Base-by-base conservation (phyloP, 37 sponge, comb jelly and placozoan genomes). In the Ianthella basta region DNA sequence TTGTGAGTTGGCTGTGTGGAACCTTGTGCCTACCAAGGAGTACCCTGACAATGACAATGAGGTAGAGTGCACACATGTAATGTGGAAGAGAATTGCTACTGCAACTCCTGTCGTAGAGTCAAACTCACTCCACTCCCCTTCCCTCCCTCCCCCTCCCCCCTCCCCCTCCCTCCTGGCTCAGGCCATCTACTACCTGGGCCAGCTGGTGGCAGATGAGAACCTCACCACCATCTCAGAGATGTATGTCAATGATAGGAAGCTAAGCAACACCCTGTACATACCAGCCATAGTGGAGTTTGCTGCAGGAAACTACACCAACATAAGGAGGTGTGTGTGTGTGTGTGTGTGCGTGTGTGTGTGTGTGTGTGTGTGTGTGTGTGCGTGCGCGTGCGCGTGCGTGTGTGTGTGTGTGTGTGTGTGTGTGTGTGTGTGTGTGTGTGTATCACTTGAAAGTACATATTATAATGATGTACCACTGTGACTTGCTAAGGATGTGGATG, bases 321-420 rank as follows among this genome's bases (percentile, higher is more conserved):
- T 29, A n/a, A 84, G 84, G 66, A 84, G 82, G 89, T 89, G 34
- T 57, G 84, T 53, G 39, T 36, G 21, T 41, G 54, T 39, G 54
- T 69, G 70, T 69, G 35, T 69, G 70, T 30, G 35, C 34, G 8
- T 44, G 50, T 44, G 8, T 44, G 3, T 44, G 50, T 6, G 35
- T 30, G 63, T 61, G 12, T 5, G n/a, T 61, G 27, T 27, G 25
- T 61, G n/a, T 23, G 25, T 61, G 4, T 23, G 4, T 10, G 25
- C 4, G 27, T 61, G 25, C 8, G 8, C 13, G 25, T 12, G 1
- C 13, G 63, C 8, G 63, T 61, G 63, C 8, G 63, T 61, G 63
- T 61, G 63, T 61, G 63, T 61, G 63, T 44, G 50, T 44, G 8
- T 44, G 50, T 44, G 8, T 44, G 50, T 44, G 50, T 44, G 50